Percentiles rank a stretch among this genome's conserved stretches.
Evolutionary conservation across 1,140 invertebrate genomes (phyloP).

Genomic region (Cyclina sinensis): DNA sequence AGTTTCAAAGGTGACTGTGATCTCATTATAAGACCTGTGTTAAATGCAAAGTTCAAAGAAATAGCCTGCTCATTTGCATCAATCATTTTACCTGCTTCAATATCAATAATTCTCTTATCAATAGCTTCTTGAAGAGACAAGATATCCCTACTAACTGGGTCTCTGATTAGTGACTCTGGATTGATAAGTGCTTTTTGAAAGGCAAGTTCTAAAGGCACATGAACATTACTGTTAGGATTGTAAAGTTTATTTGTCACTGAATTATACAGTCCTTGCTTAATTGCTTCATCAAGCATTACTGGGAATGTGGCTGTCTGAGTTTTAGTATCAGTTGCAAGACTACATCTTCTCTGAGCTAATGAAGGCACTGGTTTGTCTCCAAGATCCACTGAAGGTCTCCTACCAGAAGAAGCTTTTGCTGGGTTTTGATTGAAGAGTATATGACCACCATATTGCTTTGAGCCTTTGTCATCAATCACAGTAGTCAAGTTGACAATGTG

Average conservation of each 20-base stretch:
- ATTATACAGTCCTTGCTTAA: slow-evolving; percentile 93
- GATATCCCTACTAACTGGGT: slow-evolving; percentile 91
- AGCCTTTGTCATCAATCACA: slow-evolving; percentile 68
- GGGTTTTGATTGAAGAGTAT: slow-evolving; percentile 65
- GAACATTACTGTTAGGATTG: slow-evolving; percentile 71
- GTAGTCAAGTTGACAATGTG: slow-evolving; percentile 72
- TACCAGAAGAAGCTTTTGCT: neutral
- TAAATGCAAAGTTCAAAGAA: slow-evolving; percentile 95
- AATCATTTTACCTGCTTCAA: slow-evolving; percentile 90
- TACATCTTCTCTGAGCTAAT: slow-evolving; percentile 71
- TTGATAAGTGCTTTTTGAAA: slow-evolving; percentile 94
- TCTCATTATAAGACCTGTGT: slow-evolving; percentile 93
- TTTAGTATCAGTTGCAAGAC: slow-evolving; percentile 87
- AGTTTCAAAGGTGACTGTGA: slow-evolving; percentile 93
- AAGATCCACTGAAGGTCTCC: slow-evolving; percentile 46
- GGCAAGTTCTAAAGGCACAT: slow-evolving; percentile 89
- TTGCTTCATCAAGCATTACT: slow-evolving; percentile 91
- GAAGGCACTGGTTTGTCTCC: slow-evolving; percentile 54
- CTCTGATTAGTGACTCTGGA: slow-evolving; percentile 89
- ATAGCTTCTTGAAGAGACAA: slow-evolving; percentile 94
- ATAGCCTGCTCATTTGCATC: slow-evolving; percentile 90
- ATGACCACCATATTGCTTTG: slow-evolving; percentile 62
- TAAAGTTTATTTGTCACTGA: slow-evolving; percentile 88
- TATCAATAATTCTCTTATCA: slow-evolving; percentile 92
- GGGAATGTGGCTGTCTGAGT: slow-evolving; percentile 40